Percentiles rank a stretch among this genome's conserved stretches.
These are phyloP conservation scores for Eulimnadia texana DNA, from an alignment of 1,140 invertebrate species.

Conservation along the genomic window DNA sequence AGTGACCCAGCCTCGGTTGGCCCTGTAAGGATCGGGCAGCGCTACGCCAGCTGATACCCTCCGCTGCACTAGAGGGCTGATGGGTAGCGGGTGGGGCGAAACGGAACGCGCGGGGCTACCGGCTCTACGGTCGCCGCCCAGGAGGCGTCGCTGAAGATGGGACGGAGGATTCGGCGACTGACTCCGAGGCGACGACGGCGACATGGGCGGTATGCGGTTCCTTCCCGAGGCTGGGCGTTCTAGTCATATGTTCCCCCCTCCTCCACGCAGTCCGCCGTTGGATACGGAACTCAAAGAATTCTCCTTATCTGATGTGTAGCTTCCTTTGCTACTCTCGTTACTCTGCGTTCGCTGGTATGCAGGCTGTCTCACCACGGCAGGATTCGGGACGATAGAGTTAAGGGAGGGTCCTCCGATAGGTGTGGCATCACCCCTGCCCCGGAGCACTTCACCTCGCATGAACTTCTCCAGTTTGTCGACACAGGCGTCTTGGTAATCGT, in stretches of 20 bases:
- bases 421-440: constrained; percentile 3
- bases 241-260: constrained; percentile 45
- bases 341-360: constrained; percentile 71
- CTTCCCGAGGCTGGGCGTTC: constrained; percentile 32
- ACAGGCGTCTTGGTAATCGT: constrained; percentile 94
- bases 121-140: neutral
- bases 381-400: neutral
- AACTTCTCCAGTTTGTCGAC: constrained; percentile 89
- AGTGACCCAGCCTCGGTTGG: constrained; percentile 10
- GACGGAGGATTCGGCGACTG: constrained; percentile 4
- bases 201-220: neutral
- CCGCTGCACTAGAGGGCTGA: constrained; percentile 14
- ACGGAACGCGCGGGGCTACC: constrained; percentile 9
- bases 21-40: constrained; percentile 5
- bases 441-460: constrained; percentile 29
- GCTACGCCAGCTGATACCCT: constrained; percentile 5
- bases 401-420: neutral
- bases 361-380: constrained; percentile 35
- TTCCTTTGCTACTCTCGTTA: constrained; percentile 50
- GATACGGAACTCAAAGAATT: constrained; percentile 27
- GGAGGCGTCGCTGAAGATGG: neutral
- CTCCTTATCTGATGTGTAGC: constrained; percentile 44
- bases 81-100: constrained; percentile 11
- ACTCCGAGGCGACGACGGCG: constrained; percentile 1
- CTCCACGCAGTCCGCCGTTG: constrained; percentile 25